Percentiles rank a stretch among this genome's conserved stretches.
phyloP scores from a whole-genome alignment of 2,113 vertebrate species.

The Scolopax mira region DNA sequence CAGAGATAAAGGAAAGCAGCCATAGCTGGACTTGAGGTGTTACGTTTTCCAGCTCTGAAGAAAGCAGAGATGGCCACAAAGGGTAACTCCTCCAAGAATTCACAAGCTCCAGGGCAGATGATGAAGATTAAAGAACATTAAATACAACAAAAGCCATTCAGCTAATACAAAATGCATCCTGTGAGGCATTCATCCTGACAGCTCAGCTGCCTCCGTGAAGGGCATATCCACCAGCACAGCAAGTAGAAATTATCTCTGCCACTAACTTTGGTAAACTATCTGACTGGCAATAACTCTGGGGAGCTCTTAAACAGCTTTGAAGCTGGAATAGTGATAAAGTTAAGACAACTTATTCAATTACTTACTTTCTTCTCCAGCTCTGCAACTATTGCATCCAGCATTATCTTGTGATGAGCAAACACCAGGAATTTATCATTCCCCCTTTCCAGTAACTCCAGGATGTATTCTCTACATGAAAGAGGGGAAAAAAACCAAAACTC shows the following conservation, averaged over 20 bases:
- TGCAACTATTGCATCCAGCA: constrained; percentile 83
- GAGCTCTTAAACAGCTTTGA: not conserved
- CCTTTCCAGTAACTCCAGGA: constrained; percentile 90
- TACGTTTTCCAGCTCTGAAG: not conserved
- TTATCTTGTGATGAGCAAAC: constrained; percentile 92
- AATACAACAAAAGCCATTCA: not conserved
- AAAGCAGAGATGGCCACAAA: not conserved
- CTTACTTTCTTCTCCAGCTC: constrained; percentile 88
- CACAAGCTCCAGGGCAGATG: not conserved
- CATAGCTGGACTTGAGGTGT: not conserved
- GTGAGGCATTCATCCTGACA: not conserved
- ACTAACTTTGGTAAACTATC: not conserved
- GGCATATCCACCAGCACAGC: not conserved
- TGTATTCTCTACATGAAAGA: constrained; percentile 85
- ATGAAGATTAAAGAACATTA: not conserved
- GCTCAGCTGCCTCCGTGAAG: not conserved
- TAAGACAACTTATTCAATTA: not conserved
- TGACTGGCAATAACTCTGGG: not conserved
- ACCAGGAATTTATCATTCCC: constrained; percentile 96
- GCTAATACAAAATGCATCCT: not conserved
- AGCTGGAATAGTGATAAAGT: not conserved
- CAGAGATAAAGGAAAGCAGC: not conserved
- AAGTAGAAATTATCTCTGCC: not conserved
- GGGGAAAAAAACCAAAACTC: not conserved
- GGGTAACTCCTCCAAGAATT: not conserved